These are phyloP conservation scores for Megaceryle torquata DNA, from an alignment of 2,113 vertebrate species.

Conservation along the genomic window DNA sequence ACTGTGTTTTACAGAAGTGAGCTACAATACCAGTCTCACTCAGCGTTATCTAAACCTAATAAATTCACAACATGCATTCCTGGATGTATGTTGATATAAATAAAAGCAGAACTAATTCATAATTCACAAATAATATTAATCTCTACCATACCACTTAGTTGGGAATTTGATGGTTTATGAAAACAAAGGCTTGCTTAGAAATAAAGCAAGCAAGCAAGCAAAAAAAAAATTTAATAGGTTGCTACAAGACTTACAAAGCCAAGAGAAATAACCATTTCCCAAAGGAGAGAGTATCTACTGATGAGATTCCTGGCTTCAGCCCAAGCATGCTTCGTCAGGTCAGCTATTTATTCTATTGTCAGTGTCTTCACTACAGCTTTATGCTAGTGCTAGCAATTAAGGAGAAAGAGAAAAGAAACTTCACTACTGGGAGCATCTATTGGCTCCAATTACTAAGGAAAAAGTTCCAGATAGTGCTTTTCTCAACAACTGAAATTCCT, in stretches of 20 bases:
- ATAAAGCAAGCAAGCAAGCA: not conserved
- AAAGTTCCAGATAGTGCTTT: not conserved
- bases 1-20: not conserved
- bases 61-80: not conserved
- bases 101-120: not conserved
- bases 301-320: not conserved
- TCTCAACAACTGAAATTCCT: not conserved
- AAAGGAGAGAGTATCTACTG: not conserved
- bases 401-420: not conserved
- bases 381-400: not conserved
- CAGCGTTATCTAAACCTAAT: not conserved
- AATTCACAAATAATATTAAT: not conserved
- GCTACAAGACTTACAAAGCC: not conserved
- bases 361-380: not conserved
- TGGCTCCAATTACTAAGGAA: not conserved
- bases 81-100: not conserved
- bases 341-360: not conserved
- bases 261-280: slow-evolving; percentile 9
- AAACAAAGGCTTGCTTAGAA: not conserved
- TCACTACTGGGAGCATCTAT: not conserved
- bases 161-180: not conserved
- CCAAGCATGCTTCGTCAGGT: not conserved
- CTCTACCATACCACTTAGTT: not conserved
- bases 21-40: not conserved
- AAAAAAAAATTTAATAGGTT: not conserved